Percentiles rank a stretch among this genome's conserved stretches.
Evolutionary conservation across 1,140 invertebrate genomes (phyloP).

Genomic region (Temnothorax nylanderi): DNA sequence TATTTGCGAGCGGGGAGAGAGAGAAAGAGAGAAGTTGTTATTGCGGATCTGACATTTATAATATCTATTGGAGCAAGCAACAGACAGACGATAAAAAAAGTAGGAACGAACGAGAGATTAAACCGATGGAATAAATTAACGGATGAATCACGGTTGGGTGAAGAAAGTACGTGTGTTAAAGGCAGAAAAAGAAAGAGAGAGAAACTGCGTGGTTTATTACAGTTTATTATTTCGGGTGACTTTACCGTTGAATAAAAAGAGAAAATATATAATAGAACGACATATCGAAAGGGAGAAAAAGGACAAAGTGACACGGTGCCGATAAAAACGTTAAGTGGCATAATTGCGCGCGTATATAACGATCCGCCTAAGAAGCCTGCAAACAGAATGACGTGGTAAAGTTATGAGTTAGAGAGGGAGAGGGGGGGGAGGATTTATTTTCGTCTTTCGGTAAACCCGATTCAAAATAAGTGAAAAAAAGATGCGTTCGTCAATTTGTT

Average conservation of each 20-base stretch:
- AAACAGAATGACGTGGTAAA: conserved; percentile 35
- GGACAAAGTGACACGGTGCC: background rate
- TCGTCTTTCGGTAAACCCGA: background rate
- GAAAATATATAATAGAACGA: background rate
- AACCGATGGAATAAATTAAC: background rate
- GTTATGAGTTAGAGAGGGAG: background rate
- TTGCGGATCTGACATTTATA: background rate
- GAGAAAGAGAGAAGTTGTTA: background rate
- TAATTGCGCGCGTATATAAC: background rate
- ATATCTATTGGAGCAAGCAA: background rate
- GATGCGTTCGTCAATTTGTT: background rate
- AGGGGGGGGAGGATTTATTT: background rate
- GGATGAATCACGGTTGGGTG: background rate
- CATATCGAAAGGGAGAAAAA: no score
- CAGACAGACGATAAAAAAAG: no score
- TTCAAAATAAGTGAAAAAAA: no score
- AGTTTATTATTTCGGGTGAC: background rate
- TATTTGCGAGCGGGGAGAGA: background rate
- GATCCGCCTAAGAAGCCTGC: background rate
- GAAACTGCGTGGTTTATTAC: background rate
- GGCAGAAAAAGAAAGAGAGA: background rate
- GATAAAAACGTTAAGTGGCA: background rate
- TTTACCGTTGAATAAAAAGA: background rate
- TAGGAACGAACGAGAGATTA: background rate
- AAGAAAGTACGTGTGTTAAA: background rate